Evolutionary conservation across 2,113 vertebrate species (phyloP).

Genomic region (Mellivora capensis): DNA sequence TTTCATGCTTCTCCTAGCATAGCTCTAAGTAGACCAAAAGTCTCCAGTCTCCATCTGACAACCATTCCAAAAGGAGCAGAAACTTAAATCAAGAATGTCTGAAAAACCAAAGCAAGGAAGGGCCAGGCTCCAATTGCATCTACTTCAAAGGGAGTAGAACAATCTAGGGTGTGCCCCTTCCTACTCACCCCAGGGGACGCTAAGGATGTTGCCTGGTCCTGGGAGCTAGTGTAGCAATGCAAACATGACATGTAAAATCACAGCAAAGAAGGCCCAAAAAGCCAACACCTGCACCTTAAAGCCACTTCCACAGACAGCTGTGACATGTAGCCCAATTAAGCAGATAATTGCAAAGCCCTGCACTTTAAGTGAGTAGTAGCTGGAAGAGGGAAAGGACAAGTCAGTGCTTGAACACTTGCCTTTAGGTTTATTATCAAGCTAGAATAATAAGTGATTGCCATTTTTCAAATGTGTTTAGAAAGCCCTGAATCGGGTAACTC

Average conservation of each 20-base stretch:
- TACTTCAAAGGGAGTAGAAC: background rate
- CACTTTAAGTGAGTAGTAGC: background rate
- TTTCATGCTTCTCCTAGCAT: background rate
- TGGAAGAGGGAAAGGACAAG: background rate
- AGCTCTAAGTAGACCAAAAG: background rate
- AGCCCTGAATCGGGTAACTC: background rate
- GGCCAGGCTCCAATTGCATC: background rate
- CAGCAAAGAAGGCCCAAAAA: background rate
- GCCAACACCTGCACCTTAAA: background rate
- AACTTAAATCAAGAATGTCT: background rate
- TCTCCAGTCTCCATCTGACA: background rate
- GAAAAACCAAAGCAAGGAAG: background rate
- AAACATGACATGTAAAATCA: background rate
- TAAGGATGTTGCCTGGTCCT: background rate
- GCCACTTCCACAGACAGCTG: background rate
- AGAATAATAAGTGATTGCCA: background rate
- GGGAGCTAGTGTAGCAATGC: background rate
- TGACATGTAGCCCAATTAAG: background rate
- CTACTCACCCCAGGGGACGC: background rate
- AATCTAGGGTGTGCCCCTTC: no score
- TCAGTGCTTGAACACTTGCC: background rate
- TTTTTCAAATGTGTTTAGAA: background rate
- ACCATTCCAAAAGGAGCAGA: background rate
- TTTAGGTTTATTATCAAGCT: conserved; percentile 33
- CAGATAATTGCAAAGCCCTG: background rate